Conservation (phyloP, 2,113 vertebrate genomes). For the Agapornis roseicollis region DNA sequence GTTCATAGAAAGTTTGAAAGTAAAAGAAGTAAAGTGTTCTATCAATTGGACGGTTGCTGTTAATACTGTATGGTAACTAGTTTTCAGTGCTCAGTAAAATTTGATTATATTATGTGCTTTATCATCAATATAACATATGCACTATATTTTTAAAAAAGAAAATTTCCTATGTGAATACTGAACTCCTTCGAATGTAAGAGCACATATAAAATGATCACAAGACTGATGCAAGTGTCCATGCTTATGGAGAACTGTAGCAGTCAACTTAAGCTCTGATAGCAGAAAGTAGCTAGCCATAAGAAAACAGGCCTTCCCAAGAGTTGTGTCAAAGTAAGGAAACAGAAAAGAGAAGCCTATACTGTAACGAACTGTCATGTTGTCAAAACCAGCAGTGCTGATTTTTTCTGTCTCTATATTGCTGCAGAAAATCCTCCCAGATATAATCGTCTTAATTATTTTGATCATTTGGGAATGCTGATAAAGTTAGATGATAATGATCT, state of each 20-base stretch:
- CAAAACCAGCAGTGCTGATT: background rate
- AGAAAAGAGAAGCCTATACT: background rate
- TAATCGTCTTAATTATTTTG: slow-evolving; percentile 36
- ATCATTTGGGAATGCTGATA: slow-evolving; percentile 25
- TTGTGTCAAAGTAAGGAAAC: background rate
- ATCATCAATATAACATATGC: background rate
- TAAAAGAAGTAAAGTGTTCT: background rate
- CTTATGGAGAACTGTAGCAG: background rate
- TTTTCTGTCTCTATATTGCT: background rate
- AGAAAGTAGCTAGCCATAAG: background rate
- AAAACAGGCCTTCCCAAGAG: background rate
- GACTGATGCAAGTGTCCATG: background rate
- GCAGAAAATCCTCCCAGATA: slow-evolving; percentile 5
- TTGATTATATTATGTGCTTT: background rate
- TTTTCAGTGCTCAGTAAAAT: background rate
- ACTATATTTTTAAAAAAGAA: background rate
- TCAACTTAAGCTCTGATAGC: background rate
- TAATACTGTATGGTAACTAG: background rate
- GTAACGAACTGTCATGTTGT: background rate
- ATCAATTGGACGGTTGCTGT: background rate
- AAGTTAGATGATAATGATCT: slow-evolving; percentile 16
- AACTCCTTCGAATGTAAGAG: background rate
- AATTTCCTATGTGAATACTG: background rate
- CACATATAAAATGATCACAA: background rate
- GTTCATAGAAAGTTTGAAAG: background rate